These are phyloP conservation scores for Drosophila gaucha DNA, from an alignment of 2,888 invertebrate species.

Conservation along the genomic window DNA sequence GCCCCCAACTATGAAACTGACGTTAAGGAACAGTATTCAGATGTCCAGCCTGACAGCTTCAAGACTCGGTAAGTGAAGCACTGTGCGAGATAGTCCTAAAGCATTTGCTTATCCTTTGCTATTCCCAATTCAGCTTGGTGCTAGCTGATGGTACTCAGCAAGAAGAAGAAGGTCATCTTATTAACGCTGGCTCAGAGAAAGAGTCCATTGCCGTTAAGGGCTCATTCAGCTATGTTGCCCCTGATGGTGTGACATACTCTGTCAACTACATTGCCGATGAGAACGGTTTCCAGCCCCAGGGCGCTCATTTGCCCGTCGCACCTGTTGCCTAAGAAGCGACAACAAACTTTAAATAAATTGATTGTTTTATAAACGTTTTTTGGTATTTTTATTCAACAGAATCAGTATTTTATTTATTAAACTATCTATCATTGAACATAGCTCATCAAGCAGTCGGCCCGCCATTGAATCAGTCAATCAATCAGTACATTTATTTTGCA, in stretches of 20 bases:
- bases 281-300: constrained; percentile 85
- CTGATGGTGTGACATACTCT: constrained; percentile 86
- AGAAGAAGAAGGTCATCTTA: constrained; percentile 42
- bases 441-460: too few species aligned
- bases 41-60: constrained; percentile 86
- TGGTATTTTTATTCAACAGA: neutral
- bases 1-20: constrained; percentile 40
- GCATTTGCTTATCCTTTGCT: neutral
- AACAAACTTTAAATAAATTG: neutral
- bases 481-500: too few species aligned
- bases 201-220: constrained; percentile 70
- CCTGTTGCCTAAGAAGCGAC: neutral
- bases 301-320: constrained; percentile 85
- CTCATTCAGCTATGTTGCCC: constrained; percentile 85
- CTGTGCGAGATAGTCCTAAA: neutral
- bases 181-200: constrained; percentile 82
- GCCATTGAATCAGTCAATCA: neutral
- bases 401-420: too few species aligned
- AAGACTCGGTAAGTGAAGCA: constrained; percentile 42
- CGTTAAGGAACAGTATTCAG: constrained; percentile 20
- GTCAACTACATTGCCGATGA: constrained; percentile 85
- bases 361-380: neutral
- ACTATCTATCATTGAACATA: neutral
- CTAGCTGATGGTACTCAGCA: constrained; percentile 6
- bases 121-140: neutral